phyloP scores from a whole-genome alignment of 1,140 invertebrate species.

The Tetragnatha versicolor region DNA sequence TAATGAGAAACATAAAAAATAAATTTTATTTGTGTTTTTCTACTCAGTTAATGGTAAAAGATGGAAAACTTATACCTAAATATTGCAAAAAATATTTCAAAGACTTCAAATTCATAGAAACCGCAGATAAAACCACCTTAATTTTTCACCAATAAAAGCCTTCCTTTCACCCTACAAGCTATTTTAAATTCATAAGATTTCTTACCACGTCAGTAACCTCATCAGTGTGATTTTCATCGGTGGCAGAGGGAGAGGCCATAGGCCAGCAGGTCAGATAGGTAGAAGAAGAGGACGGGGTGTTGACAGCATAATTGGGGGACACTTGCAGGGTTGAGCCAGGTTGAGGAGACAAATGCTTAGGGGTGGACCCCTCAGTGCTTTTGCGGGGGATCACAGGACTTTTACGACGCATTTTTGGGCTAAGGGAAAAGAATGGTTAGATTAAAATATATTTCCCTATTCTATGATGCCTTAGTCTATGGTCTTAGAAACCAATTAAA shows the following conservation, averaged over 20 bases:
- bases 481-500: background rate
- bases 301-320: slow-evolving; percentile 41
- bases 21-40: too few species aligned
- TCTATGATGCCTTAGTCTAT: background rate
- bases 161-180: too few species aligned
- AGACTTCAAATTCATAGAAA: too few species aligned
- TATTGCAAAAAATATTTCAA: too few species aligned
- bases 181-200: background rate
- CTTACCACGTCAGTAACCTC: slow-evolving; percentile 26
- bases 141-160: too few species aligned
- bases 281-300: slow-evolving; percentile 37
- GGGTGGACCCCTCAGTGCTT: slow-evolving; percentile 45
- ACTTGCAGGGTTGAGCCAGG: slow-evolving; percentile 29
- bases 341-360: slow-evolving; percentile 40
- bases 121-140: too few species aligned
- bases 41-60: too few species aligned
- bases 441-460: background rate
- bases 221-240: slow-evolving; percentile 22
- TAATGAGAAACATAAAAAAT: too few species aligned
- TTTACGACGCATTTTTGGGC: slow-evolving; percentile 39
- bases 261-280: slow-evolving; percentile 32
- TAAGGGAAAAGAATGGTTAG: background rate
- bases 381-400: slow-evolving; percentile 48
- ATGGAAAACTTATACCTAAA: too few species aligned
- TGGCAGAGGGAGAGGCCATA: background rate